Conservation (phyloP, 1,140 invertebrate genomes). For the Trichonephila clavata region DNA sequence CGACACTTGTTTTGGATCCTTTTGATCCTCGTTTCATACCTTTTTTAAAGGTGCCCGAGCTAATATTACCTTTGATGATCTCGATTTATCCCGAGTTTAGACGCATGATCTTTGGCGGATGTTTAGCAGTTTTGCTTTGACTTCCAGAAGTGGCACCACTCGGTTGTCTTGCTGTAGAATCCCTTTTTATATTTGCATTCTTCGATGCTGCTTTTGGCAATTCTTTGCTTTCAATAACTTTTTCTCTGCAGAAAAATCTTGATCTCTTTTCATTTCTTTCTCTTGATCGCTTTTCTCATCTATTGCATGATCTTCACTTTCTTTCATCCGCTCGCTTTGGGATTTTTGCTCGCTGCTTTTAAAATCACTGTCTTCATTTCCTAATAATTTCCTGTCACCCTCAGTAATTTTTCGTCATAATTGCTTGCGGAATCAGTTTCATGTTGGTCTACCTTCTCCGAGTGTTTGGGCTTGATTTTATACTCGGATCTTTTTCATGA, state of each 20-base stretch:
- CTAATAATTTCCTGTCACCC: not conserved
- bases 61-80: no score
- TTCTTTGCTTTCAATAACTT: not conserved
- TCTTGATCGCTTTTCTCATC: not conserved
- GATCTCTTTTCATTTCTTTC: not conserved
- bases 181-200: not conserved
- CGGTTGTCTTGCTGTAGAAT: no score
- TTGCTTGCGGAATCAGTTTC: not conserved
- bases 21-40: no score
- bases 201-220: not conserved
- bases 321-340: not conserved
- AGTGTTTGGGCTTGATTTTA: not conserved
- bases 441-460: not conserved
- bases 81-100: no score
- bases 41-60: no score
- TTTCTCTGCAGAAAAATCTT: not conserved
- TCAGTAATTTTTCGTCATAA: not conserved
- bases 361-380: no score
- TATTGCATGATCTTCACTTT: not conserved
- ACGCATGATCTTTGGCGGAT: no score
- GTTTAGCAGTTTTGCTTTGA: no score
- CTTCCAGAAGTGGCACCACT: no score
- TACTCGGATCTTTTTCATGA: no score
- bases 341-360: no score
- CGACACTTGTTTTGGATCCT: not conserved